Evolutionary conservation across 2,888 invertebrate species (phyloP), one percentile per base, ranked within the genome.

Genomic region (Tetragnatha montana): DNA sequence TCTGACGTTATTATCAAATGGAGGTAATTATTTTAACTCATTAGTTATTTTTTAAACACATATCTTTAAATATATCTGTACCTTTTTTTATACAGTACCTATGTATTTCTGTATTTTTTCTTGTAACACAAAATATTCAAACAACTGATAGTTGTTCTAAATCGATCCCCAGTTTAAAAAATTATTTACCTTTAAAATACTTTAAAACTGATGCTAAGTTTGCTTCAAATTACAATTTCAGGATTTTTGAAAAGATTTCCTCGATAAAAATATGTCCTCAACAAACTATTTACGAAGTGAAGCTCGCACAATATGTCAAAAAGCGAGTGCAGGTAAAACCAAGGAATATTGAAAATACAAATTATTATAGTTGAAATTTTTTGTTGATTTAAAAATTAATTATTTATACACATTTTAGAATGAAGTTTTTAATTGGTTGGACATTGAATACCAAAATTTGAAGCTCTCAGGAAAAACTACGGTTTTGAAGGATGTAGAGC

Each of bases 241-340:
- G 90, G 51, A 90, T 90, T 79, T 51, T 90, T 14, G 90, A 83
- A 68, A 90, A 87, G 84, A 87, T 90, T 60, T 83, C 87, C 8
- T 70, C 49, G 47, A 81, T 90, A 14, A 87, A 87, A 69, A 3
- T 90, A 10, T 83, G 69, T 0, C 81, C 87, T 12, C 49, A 75
- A 50, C 35, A 87, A 69, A 90, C 90, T 1, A 81, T 90, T 49
- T 90, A 90, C 74, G 87, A 90, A 49, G 50, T 70, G 35, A 90
- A 90, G 51, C 49, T 90, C 47, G 75, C 74, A 17, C 51, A 81
- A 7, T 79, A 21, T n/a, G 6, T 90, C 1, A 21, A 50, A 14
- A 70, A 81, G 47, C 69, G 87, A n/a, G 69, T 90, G 21, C 79
- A 90, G 84, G 90, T 90, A 84, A 71, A 12, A 70, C 8, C 21